These are phyloP conservation scores for Oreochromis mossambicus DNA, from an alignment of 2,797 vertebrate genomes.

Conservation along the genomic window DNA sequence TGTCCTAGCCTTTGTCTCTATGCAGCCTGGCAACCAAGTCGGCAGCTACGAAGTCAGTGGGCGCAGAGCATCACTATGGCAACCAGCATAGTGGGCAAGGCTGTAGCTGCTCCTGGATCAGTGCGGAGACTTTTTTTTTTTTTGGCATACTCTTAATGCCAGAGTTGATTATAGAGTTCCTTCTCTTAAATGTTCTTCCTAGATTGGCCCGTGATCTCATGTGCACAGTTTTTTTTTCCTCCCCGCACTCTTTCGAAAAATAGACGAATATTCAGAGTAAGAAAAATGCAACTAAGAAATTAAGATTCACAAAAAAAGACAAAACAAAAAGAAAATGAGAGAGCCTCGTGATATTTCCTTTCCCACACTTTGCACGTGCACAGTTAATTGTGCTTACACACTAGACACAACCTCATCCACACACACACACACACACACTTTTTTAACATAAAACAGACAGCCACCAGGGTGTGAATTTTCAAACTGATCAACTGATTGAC, in stretches of 20 bases:
- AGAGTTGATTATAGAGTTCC: conserved; percentile 56
- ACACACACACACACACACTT: background rate
- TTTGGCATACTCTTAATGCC: conserved; percentile 56
- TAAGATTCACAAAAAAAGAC: conserved; percentile 37
- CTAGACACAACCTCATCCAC: conserved; percentile 16
- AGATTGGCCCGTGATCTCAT: conserved; percentile 41
- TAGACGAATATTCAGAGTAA: conserved; percentile 53
- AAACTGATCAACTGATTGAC: conserved; percentile 60
- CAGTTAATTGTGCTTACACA: conserved; percentile 21
- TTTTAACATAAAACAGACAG: conserved; percentile 58
- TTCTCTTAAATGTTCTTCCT: conserved; percentile 56
- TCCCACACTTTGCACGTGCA: conserved; percentile 6
- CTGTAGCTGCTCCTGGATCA: conserved; percentile 68
- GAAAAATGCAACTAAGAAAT: conserved; percentile 51
- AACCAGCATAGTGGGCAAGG: conserved; percentile 66
- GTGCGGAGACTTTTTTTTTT: conserved; percentile 55
- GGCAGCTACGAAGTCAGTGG: conserved; percentile 64
- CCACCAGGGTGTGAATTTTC: conserved; percentile 48
- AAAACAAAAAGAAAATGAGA: background rate
- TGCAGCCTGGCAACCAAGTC: conserved; percentile 68
- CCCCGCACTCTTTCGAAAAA: conserved; percentile 49
- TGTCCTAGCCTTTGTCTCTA: conserved; percentile 75
- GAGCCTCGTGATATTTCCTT: conserved; percentile 24
- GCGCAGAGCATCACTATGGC: conserved; percentile 64
- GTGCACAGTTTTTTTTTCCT: conserved; percentile 17